Evolutionary conservation across 1,140 invertebrate species (phyloP).

Genomic region (Drosophila watanabei): DNA sequence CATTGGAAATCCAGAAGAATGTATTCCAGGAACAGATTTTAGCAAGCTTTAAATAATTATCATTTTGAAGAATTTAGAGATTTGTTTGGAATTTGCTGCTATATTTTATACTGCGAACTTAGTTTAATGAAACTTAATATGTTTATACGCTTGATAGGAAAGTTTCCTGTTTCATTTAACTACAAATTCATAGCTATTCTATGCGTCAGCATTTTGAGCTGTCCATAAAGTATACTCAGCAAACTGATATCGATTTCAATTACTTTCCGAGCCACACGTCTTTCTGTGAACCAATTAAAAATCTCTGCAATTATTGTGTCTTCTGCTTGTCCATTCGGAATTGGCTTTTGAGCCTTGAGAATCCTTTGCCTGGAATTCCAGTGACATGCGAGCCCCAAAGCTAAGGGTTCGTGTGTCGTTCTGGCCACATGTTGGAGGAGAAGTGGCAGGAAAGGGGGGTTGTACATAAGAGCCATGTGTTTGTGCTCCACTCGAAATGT

Average conservation of each 20-base stretch:
- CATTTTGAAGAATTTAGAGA: neutral
- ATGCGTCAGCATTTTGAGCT: neutral
- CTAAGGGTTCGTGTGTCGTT: constrained; percentile 49
- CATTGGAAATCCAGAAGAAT: neutral
- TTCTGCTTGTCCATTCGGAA: constrained; percentile 39
- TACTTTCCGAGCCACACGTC: neutral
- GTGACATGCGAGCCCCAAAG: constrained; percentile 44
- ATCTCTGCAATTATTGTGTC: constrained; percentile 37
- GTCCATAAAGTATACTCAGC: neutral
- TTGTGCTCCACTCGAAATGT: constrained; percentile 75
- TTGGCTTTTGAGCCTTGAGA: constrained; percentile 23
- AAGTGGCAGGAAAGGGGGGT: neutral
- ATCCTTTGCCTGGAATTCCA: constrained; percentile 19
- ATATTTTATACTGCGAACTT: neutral
- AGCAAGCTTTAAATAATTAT: neutral
- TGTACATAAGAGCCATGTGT: constrained; percentile 35
- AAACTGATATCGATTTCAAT: constrained; percentile 5
- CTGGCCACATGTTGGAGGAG: neutral
- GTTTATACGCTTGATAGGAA: too few relatives aligned
- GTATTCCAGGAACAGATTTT: neutral
- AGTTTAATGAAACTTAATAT: neutral
- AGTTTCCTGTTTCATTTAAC: neutral
- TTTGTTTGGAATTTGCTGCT: neutral
- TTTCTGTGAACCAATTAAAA: constrained; percentile 32
- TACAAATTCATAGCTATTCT: neutral